Evolutionary conservation across 2,888 invertebrate genomes (phyloP), one percentile per base, ranked within the genome.

Genomic region (Spisula solida): DNA sequence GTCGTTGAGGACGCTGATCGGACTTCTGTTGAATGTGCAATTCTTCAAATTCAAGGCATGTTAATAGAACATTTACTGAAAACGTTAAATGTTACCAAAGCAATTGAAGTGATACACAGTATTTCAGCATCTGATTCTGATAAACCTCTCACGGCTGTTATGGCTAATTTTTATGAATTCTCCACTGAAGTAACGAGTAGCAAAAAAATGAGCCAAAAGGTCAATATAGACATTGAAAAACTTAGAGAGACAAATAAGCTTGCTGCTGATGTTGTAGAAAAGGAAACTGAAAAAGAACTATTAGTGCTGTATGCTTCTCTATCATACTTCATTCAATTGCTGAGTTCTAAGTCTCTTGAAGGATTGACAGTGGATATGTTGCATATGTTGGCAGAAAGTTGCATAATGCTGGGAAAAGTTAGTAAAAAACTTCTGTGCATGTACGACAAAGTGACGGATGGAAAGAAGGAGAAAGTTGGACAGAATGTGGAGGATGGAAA

Each of bases 1-100:
- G n/a, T 5, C 8, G 51, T 29, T n/a, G 47, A n/a, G 31, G 75
- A 20, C 6, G 34, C 34, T 18, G 75, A 48, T 20, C 25, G 14
- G 18, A 47, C 29, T 48, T 25, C 6, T 51, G 56, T 29, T 18
- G 20, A 31, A 51, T 47, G 34, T 34, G n/a, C n/a, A 5, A 48
- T 75, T 18, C 29, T 75, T 29, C 70, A 51, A 75, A 34, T 75
- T 70, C 83, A 83, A 18, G 75, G 34, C 25, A 10, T 83, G 47
- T 25, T 83, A 0, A 31, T 83, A 2, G 83, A 83, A 75, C 48
- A 83, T 83, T 51, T 83, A 10, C 31, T 83, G 6, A 83, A 75
- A 75, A 10, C 20, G 12, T 47, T 75, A 31, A 48, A 83, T 47
- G 70, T 51, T 75, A 34, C 29, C 0, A 75, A 75, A 70, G 83